Base-by-base conservation (phyloP, 2,888 invertebrate genomes). In the Ypsolopha sequella region DNA sequence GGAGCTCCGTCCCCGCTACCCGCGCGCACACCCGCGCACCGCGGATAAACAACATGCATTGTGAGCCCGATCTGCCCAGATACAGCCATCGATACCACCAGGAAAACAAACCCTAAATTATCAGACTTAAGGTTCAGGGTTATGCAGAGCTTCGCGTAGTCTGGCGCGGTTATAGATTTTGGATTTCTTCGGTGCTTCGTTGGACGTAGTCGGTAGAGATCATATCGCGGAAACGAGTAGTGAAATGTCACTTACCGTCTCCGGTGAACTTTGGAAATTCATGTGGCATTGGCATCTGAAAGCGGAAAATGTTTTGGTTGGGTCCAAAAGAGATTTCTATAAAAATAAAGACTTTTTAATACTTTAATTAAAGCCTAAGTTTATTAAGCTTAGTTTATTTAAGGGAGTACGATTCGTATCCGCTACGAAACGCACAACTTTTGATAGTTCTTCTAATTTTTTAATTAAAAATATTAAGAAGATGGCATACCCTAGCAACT, bases 31-130 rank as follows among this genome's bases (percentile, higher is more conserved):
- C 72, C 76, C 78, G 67, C 74, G 66, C 77, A 76, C 77, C 67
- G 70, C 80, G 84, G 82, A 84, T 84, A 85, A 85, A 84, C 85
- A 84, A 84, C 84, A 71, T 85, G 85, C 85, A 85, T 80, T 81
- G 84, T 84, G 78, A 80, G 73, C 79, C 76, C 76, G 79, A 51
- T 51, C 45, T 50, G 14, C 51, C 47, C 34, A 47, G 47, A 47
- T 47, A 46, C 35, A 14, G 7, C 24, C 45, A 24, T 38, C 41
- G 39, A 41, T 39, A 24, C n/a, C 39, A 35, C 7, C 44, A 7
- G 34, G 14, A 34, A 51, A 51, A 36, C 35, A 14, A 10, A 11
- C 45, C 45, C 38, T 41, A 11, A 4, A 9, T 9, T 33, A 10
- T 6, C 36, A n/a, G 7, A 13, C 9, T 39, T 49, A 41, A 24